Evolutionary conservation across 2,888 invertebrate species (phyloP).

Genomic region (Xestia c-nigrum): DNA sequence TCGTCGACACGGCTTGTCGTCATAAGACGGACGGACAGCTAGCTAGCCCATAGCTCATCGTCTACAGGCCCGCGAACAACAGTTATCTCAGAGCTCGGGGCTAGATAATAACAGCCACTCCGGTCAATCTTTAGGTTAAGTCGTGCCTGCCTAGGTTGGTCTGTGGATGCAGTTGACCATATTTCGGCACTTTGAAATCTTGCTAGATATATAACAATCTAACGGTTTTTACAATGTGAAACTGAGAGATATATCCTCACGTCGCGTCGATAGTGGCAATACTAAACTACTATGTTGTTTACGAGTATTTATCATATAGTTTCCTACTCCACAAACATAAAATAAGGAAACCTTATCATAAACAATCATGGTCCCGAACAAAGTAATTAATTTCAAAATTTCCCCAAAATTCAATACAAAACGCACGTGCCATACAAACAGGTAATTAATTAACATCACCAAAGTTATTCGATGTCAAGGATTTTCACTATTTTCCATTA

Average conservation of each 20-base stretch:
- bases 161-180: too few relatives aligned
- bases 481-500: constrained; percentile 51
- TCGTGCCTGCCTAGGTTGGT: too few relatives aligned
- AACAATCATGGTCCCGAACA: not conserved
- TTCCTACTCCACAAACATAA: not conserved
- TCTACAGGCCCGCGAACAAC: too few relatives aligned
- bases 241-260: not conserved
- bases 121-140: too few relatives aligned
- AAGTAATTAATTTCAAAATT: constrained; percentile 26
- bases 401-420: constrained; percentile 28
- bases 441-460: constrained; percentile 45
- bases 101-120: too few relatives aligned
- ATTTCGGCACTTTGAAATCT: too few relatives aligned
- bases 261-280: not conserved
- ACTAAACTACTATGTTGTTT: not conserved
- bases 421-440: constrained; percentile 29
- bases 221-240: too few relatives aligned
- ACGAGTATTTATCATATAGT: not conserved
- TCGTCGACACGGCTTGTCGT: too few relatives aligned
- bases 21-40: too few relatives aligned
- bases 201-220: too few relatives aligned
- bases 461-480: constrained; percentile 59
- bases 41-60: too few relatives aligned
- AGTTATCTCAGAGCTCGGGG: too few relatives aligned
- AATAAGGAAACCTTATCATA: constrained; percentile 16